These are phyloP conservation scores for Copidosoma aretas DNA, from an alignment of 2,888 invertebrate species.

Conservation along the genomic window DNA sequence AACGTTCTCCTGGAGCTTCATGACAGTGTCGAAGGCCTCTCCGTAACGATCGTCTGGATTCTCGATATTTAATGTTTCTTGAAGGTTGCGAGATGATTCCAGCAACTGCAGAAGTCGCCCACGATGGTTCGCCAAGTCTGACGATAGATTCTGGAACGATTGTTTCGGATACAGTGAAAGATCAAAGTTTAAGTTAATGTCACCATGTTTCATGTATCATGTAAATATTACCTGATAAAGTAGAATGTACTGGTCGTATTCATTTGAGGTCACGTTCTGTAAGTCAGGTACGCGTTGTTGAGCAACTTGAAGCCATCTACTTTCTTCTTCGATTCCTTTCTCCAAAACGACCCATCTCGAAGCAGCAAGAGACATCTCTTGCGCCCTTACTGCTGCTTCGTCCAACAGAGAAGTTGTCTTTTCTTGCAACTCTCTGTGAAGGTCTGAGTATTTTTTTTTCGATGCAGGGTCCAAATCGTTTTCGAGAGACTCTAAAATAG, in stretches of 20 bases:
- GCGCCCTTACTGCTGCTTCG: conserved; percentile 80
- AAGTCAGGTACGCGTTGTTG: conserved; percentile 84
- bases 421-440: conserved; percentile 80
- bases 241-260: conserved; percentile 85
- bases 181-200: neutral
- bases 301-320: conserved; percentile 83
- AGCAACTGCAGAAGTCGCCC: conserved; percentile 78
- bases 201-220: conserved; percentile 13
- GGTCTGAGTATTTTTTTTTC: conserved; percentile 72
- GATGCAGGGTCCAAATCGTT: conserved; percentile 84
- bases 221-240: conserved; percentile 69
- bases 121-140: conserved; percentile 82
- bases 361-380: conserved; percentile 84
- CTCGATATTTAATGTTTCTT: conserved; percentile 77
- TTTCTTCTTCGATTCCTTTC: conserved; percentile 82
- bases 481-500: conserved; percentile 84
- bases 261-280: conserved; percentile 79
- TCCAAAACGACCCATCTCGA: conserved; percentile 83
- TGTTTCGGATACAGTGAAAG: neutral
- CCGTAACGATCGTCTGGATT: conserved; percentile 78
- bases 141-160: conserved; percentile 67
- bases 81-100: conserved; percentile 75
- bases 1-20: conserved; percentile 78
- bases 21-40: conserved; percentile 74
- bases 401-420: conserved; percentile 80